A percentile compares a stretch with the other conserved stretches of the same genome.
Evolutionary conservation across 2,113 vertebrate species (phyloP).

Genomic region (Pteruthius melanotis): DNA sequence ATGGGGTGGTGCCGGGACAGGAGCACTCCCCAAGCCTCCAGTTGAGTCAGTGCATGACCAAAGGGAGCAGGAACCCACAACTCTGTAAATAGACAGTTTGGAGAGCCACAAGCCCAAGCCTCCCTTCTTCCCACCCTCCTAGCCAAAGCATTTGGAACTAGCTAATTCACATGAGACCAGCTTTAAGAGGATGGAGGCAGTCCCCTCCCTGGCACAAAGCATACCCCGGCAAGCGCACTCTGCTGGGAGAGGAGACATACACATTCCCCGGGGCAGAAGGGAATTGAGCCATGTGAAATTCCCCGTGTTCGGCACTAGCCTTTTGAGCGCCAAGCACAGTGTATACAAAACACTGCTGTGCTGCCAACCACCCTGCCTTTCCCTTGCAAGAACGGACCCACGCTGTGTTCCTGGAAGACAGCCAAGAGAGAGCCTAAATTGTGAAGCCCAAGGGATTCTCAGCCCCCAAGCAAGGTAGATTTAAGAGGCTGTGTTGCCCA

Average conservation of each 20-base stretch:
- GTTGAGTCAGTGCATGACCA: accelerated
- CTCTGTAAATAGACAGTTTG: neutral
- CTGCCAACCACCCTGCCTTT: constrained; percentile 37
- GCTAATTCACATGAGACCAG: neutral
- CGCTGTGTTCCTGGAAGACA: neutral
- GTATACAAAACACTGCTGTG: neutral
- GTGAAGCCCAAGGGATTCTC: neutral
- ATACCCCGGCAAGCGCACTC: neutral
- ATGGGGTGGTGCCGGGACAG: neutral
- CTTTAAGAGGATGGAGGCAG: neutral
- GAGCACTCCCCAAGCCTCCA: neutral
- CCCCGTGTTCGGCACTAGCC: neutral
- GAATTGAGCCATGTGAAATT: constrained; percentile 41
- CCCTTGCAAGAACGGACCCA: constrained; percentile 3
- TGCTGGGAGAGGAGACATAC: neutral
- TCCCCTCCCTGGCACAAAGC: neutral
- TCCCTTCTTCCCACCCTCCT: neutral
- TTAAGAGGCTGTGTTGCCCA: neutral
- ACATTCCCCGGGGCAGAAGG: neutral
- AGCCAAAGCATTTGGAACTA: neutral
- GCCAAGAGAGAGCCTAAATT: neutral
- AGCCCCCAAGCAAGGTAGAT: neutral
- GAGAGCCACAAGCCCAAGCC: neutral
- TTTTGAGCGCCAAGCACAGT: neutral
- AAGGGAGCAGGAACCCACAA: neutral